These are phyloP conservation scores for Oligia latruncula DNA, from an alignment of 2,888 invertebrate genomes.

Conservation along the genomic window DNA sequence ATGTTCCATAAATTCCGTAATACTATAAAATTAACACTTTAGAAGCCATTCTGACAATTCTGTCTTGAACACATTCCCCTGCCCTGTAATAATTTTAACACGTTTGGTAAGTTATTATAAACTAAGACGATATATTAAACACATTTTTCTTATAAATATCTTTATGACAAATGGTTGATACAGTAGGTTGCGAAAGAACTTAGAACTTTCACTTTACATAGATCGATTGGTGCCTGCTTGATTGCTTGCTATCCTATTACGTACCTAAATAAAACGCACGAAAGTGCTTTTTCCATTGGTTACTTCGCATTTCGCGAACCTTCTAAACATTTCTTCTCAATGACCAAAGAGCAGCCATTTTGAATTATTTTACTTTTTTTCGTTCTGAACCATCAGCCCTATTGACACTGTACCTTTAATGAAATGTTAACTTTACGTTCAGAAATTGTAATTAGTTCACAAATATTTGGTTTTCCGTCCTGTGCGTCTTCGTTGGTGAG, in stretches of 20 bases:
- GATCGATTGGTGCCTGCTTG: not conserved
- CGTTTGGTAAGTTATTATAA: no score
- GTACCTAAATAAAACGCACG: not conserved
- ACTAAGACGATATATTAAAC: no score
- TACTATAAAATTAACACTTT: no score
- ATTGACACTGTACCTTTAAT: slow-evolving; percentile 74
- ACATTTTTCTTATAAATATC: no score
- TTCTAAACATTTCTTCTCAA: slow-evolving; percentile 25
- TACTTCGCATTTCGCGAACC: not conserved
- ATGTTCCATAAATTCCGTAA: no score
- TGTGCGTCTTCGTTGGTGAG: slow-evolving; percentile 37
- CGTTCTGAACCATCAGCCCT: slow-evolving; percentile 57
- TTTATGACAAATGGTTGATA: no score
- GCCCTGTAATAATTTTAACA: no score
- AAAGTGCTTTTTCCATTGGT: not conserved
- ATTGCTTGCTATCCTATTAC: not conserved
- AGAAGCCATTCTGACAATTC: no score
- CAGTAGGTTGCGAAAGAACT: no score
- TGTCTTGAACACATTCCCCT: no score
- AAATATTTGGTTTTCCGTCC: slow-evolving; percentile 71
- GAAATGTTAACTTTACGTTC: slow-evolving; percentile 77
- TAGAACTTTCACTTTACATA: not conserved
- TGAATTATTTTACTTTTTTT: slow-evolving; percentile 61
- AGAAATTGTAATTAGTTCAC: slow-evolving; percentile 76
- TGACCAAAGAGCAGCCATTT: slow-evolving; percentile 51